phyloP scores from a whole-genome alignment of 2,113 vertebrate species.

The Nycticebus coucang region DNA sequence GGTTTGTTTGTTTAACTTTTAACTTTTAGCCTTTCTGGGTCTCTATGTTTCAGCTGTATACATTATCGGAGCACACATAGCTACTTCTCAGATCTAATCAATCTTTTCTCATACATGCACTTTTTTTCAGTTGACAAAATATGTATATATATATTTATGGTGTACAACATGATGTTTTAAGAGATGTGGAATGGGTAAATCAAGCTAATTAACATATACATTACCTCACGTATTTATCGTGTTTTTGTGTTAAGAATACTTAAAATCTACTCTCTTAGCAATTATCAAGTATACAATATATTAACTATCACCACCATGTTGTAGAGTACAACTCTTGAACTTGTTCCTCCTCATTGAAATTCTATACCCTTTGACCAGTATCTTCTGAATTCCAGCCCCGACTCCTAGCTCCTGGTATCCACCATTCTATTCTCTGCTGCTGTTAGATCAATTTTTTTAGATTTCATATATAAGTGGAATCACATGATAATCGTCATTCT shows the following conservation, averaged over 20 bases:
- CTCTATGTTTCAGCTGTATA: not conserved
- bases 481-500: not conserved
- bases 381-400: not conserved
- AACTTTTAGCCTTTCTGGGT: not conserved
- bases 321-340: not conserved
- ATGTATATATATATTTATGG: not conserved
- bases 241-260: not conserved
- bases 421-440: not conserved
- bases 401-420: not conserved
- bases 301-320: not conserved
- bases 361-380: not conserved
- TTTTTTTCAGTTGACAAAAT: not conserved
- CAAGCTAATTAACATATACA: not conserved
- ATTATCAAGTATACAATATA: not conserved
- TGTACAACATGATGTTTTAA: not conserved
- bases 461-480: not conserved
- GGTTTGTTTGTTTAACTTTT: not conserved
- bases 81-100: not conserved
- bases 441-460: not conserved
- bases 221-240: not conserved
- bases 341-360: not conserved
- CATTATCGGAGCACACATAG: not conserved
- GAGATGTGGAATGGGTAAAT: not conserved
- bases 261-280: not conserved
- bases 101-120: not conserved